Evolutionary conservation across 92 coral and sea anemone genomes (phyloP).

Genomic region (Diadumene lineata): DNA sequence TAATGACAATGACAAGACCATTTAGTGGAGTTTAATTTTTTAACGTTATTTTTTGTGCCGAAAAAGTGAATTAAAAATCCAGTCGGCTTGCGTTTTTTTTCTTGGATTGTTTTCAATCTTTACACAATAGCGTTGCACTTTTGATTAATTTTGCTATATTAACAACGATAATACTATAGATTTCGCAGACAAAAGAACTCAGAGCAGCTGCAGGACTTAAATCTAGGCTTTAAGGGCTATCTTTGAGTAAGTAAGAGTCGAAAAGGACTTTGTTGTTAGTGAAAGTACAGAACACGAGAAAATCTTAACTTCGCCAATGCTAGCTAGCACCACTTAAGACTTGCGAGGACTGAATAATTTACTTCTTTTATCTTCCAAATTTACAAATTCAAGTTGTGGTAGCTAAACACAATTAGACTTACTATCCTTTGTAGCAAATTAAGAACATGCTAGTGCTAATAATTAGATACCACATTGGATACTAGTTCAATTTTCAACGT

Average conservation of each 20-base stretch:
- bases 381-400: constrained; percentile 31
- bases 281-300: constrained; percentile 28
- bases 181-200: constrained; percentile 59
- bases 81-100: constrained; percentile 37
- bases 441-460: constrained; percentile 21
- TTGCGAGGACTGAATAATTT: constrained; percentile 21
- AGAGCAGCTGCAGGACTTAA: constrained; percentile 84
- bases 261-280: constrained; percentile 40
- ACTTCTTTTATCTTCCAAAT: constrained; percentile 28
- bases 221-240: constrained; percentile 60
- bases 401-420: constrained; percentile 24
- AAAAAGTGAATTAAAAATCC: not conserved
- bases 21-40: too few relatives aligned
- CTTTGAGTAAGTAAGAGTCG: constrained; percentile 36
- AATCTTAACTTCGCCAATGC: constrained; percentile 5
- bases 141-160: constrained; percentile 96
- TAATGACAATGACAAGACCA: constrained; percentile 20
- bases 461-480: constrained; percentile 16
- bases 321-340: constrained; percentile 29
- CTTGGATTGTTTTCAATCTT: constrained; percentile 59
- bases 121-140: constrained; percentile 85
- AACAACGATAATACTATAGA: constrained; percentile 91
- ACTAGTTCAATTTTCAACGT: constrained; percentile 22
- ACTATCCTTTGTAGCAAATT: constrained; percentile 30
- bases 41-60: not conserved